Evolutionary conservation across 2,113 vertebrate genomes (phyloP), one percentile per base, ranked within the genome.

Genomic region (Coturnix japonica): DNA sequence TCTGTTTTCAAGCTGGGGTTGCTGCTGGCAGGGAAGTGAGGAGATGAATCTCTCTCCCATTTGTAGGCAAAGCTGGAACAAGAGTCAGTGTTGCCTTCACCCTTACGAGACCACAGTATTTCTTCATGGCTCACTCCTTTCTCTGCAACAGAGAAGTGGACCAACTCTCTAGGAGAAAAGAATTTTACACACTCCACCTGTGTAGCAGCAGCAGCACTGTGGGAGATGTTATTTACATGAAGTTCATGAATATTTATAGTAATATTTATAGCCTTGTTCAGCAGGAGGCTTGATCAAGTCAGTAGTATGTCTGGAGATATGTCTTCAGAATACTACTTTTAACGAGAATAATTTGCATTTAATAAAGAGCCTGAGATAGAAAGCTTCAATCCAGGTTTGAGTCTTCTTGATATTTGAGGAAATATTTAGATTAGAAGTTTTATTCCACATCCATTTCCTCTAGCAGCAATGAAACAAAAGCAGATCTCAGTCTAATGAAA

Each of bases 171-270:
- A 6, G 31, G 64, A 63, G 82, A 19, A 91, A 87, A 73, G 19
- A 67, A 47, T 49, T 23, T 81, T 60, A 53, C 10, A 0, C 30
- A 4, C 80, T 90, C 47, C 74, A 96, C 94, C 94, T 95, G 59
- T 81, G 73, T 26, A 95, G 79, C 78, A 93, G 69, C 85, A 81
- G 51, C 87, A 74, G 49, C 91, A 22, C 94, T 65, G 88, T 93
- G 26, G 94, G 94, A 84, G 85, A 91, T 41, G 85, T 74, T 95
- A 96, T 95, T 95, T 96, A 95, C 94, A 86, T 81, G 94, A 95
- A 88, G 47, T 89, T 95, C 95, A 95, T 96, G 95, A 96, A 96
- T 96, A 96, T 96, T 96, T 95, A 95, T 95, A 67, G 60, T 44
- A 83, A 91, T 94, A 96, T 95, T 96, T 95, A 96, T 95, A 96